A percentile compares a stretch with the other conserved stretches of the same genome.
Conservation (phyloP, 2,888 invertebrate species). For the Ceraclea dissimilis region DNA sequence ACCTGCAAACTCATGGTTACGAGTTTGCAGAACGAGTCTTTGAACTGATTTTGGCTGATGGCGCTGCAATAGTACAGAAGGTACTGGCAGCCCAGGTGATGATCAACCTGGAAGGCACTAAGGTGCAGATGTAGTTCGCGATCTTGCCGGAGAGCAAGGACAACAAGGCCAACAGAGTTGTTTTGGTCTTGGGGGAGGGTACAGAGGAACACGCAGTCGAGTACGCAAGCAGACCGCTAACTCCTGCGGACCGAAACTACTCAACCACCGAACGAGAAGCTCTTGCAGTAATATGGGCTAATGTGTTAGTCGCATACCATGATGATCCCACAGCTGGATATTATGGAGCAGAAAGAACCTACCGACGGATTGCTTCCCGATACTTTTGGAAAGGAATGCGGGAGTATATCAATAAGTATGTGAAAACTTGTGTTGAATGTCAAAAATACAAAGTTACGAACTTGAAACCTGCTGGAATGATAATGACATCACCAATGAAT, state of each 20-base stretch:
- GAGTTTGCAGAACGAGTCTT: too few species aligned
- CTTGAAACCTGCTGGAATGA: constrained; percentile 30
- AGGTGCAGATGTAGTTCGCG: too few species aligned
- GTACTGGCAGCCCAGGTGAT: too few species aligned
- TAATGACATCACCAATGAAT: constrained; percentile 27
- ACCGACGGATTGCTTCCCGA: constrained; percentile 19
- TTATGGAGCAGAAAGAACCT: constrained; percentile 27
- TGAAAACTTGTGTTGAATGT: constrained; percentile 28
- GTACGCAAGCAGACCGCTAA: background rate
- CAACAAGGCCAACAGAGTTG: background rate
- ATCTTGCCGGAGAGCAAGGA: too few species aligned
- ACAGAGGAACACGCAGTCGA: background rate
- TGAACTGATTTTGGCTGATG: too few species aligned
- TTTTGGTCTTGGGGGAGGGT: background rate
- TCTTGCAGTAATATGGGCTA: constrained; percentile 1
- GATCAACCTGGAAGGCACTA: too few species aligned
- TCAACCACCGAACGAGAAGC: background rate
- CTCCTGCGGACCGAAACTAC: background rate
- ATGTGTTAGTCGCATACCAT: constrained; percentile 26
- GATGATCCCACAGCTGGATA: constrained; percentile 28
- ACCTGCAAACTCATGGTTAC: too few species aligned
- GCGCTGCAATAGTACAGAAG: too few species aligned
- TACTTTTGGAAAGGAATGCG: constrained; percentile 30
- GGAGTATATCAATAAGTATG: constrained; percentile 26
- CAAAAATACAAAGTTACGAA: constrained; percentile 30